Conservation (phyloP, 2,797 vertebrate genomes). For the Malacoctenus gilli region DNA sequence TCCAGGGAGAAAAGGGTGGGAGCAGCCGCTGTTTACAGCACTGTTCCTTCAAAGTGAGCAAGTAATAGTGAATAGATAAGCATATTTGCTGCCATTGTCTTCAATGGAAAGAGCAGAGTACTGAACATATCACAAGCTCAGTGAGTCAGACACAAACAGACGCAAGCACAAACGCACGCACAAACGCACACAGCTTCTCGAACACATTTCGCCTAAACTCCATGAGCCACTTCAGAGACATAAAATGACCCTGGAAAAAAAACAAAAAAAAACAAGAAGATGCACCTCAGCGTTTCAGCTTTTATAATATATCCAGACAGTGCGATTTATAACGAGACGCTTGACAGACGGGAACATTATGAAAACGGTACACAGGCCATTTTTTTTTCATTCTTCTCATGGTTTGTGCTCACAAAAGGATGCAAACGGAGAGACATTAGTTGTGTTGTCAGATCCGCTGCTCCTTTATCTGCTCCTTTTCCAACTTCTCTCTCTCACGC, state of each 20-base stretch:
- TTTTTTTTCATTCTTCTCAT: conserved; percentile 4
- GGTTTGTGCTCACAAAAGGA: conserved; percentile 14
- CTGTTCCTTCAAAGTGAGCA: conserved; percentile 18
- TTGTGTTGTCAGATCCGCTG: background rate
- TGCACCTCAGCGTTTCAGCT: conserved; percentile 26
- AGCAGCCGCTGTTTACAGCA: conserved; percentile 8
- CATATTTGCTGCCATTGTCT: conserved; percentile 19
- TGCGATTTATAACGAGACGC: conserved; percentile 27
- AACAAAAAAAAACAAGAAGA: conserved; percentile 25
- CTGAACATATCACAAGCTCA: conserved; percentile 38
- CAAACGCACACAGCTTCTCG: conserved; percentile 26
- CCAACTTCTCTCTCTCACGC: background rate
- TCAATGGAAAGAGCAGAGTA: conserved; percentile 14
- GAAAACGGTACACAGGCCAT: conserved; percentile 10
- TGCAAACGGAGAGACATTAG: conserved; percentile 1
- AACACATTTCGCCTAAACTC: conserved; percentile 30
- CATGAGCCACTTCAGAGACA: conserved; percentile 20
- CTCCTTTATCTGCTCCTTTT: conserved; percentile 18
- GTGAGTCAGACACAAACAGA: conserved; percentile 57
- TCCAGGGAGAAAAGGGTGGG: background rate
- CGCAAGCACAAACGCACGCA: too few relatives aligned
- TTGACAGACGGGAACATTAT: conserved; percentile 17
- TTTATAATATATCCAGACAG: conserved; percentile 24
- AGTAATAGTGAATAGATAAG: conserved; percentile 12
- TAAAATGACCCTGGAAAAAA: conserved; percentile 14